phyloP scores from a whole-genome alignment of 2,113 vertebrate genomes.

The Anarhynchus alexandrinus region DNA sequence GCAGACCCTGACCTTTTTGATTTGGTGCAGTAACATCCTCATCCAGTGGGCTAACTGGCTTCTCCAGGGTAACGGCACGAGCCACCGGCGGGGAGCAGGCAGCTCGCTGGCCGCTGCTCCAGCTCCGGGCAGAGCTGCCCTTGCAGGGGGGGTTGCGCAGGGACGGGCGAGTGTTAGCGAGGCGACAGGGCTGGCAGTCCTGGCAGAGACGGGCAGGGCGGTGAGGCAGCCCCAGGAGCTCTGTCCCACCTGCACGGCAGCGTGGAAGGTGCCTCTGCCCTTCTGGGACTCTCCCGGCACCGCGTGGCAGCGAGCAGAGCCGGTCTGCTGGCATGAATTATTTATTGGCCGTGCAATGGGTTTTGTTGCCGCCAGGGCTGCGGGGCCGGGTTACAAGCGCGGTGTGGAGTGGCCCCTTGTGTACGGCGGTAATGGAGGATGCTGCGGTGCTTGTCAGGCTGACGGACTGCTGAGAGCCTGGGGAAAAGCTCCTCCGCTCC shows the following conservation, averaged over 20 bases:
- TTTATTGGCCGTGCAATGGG: not conserved
- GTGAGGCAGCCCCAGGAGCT: not conserved
- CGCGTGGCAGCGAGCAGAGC: not conserved
- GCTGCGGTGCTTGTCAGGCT: not conserved
- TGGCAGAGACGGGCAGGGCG: not conserved
- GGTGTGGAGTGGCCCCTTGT: not conserved
- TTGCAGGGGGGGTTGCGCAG: not conserved
- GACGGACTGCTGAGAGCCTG: not conserved
- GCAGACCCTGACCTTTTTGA: not conserved
- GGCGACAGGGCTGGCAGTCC: not conserved
- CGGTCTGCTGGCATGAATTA: not conserved
- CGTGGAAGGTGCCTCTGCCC: not conserved
- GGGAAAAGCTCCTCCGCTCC: not conserved
- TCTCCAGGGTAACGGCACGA: not conserved
- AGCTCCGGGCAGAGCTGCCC: not conserved
- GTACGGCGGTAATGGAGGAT: not conserved
- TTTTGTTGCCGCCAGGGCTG: not conserved
- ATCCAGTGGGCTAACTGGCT: not conserved
- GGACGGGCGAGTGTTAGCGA: fast-evolving
- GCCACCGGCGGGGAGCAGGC: not conserved
- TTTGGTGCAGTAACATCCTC: not conserved
- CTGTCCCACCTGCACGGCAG: not conserved
- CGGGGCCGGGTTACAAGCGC: not conserved
- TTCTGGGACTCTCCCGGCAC: not conserved
- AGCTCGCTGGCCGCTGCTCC: too few relatives aligned